A percentile compares a stretch with the other conserved stretches of the same genome.
These are phyloP conservation scores for Ceratina calcarata DNA, from an alignment of 1,140 invertebrate species.

Conservation along the genomic window DNA sequence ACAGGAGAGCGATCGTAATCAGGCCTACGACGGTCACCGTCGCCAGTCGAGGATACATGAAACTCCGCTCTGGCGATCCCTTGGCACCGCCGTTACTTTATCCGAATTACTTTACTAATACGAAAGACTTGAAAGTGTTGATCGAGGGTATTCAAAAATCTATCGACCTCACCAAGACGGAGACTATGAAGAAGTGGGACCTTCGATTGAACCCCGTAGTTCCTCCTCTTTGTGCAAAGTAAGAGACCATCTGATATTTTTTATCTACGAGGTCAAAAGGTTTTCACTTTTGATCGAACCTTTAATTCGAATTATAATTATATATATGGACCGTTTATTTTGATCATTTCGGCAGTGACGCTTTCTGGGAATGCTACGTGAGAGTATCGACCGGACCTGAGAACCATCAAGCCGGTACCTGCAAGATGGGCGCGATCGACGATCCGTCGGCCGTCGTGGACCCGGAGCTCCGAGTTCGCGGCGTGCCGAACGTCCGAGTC, in stretches of 20 bases:
- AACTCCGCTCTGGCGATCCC: constrained; percentile 81
- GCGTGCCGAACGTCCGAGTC: constrained; percentile 78
- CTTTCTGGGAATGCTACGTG: constrained; percentile 81
- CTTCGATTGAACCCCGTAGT: constrained; percentile 73
- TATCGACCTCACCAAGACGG: constrained; percentile 72
- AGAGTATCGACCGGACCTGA: constrained; percentile 75
- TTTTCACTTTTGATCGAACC: neutral
- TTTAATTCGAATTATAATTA: no score
- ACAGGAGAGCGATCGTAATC: constrained; percentile 70
- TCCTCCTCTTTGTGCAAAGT: constrained; percentile 69
- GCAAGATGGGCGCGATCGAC: constrained; percentile 79
- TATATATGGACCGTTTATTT: no score
- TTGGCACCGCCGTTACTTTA: constrained; percentile 84
- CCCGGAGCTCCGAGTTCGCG: constrained; percentile 78
- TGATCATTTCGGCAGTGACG: constrained; percentile 79
- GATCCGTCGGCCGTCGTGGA: constrained; percentile 80
- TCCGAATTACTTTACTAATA: constrained; percentile 83
- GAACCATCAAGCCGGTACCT: constrained; percentile 81
- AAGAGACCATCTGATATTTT: neutral
- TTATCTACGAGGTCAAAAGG: neutral
- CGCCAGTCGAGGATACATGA: constrained; percentile 71
- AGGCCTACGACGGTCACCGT: constrained; percentile 72
- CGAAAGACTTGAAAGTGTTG: constrained; percentile 79
- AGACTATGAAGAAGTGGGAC: constrained; percentile 79
- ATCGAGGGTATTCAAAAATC: constrained; percentile 79